These are phyloP conservation scores for Lanius ludovicianus DNA, from an alignment of 2,113 vertebrate species.

Conservation along the genomic window DNA sequence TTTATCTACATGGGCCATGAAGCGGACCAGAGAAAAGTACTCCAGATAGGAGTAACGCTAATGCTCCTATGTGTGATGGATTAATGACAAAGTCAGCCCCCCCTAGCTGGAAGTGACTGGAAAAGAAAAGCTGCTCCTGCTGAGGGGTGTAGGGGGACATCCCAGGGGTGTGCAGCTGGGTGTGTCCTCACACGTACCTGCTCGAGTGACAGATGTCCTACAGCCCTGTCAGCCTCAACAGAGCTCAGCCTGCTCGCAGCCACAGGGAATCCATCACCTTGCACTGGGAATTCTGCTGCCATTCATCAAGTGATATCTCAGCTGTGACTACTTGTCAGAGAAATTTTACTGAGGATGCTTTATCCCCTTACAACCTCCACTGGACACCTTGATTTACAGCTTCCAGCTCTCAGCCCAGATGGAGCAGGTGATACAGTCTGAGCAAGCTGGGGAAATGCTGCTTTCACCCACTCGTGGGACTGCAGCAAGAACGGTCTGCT, in stretches of 20 bases:
- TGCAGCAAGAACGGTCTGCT: neutral
- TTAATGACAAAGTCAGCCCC: neutral
- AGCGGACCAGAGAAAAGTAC: neutral
- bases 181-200: rapidly evolving
- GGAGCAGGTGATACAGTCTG: neutral
- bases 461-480: neutral
- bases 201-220: neutral
- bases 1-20: neutral
- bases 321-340: conserved; percentile 59
- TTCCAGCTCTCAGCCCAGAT: conserved; percentile 4
- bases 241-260: neutral
- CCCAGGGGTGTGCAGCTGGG: neutral
- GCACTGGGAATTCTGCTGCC: neutral
- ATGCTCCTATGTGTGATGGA: neutral
- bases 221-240: neutral
- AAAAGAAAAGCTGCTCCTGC: neutral
- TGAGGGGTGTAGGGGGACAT: neutral
- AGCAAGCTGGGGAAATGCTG: neutral
- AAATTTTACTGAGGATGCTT: conserved; percentile 42
- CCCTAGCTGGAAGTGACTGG: neutral
- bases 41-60: neutral
- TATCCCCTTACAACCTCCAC: neutral
- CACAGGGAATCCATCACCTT: neutral
- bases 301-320: conserved; percentile 50
- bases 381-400: conserved; percentile 38